Evolutionary conservation across 1,140 invertebrate species (phyloP), one percentile per base, ranked within the genome.

Genomic region (Ylistrum balloti): DNA sequence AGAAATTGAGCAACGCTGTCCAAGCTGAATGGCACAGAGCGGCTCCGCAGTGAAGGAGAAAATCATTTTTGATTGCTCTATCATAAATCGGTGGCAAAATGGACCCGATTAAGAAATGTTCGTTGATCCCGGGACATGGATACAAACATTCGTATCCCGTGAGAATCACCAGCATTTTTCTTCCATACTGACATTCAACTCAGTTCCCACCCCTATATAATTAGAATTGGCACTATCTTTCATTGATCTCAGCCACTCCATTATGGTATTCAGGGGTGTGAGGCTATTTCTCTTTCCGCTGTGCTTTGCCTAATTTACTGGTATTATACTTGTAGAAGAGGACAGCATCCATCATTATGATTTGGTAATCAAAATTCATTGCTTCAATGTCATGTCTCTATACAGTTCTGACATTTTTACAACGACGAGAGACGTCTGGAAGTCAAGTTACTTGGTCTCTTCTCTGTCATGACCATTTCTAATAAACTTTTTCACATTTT

Each of bases 281-380:
- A 74, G 56, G 56, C 56, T 74, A 74, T 5, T n/a, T 38, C 35
- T 7, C 5, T 74, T 28, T 22, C 28, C 56, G 9, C n/a, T n/a
- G 56, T 74, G 56, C 22, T n/a, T 28, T 9, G 56, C 56, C 56
- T 74, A 74, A 74, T 74, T 74, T 74, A 74, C 56, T 74, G 56
- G 56, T 74, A 74, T 74, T 74, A 74, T 74, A 28, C n/a, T 74
- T 1, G 5, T 74, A 5, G 56, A n/a, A 28, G 15, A 48, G 3
- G 56, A 74, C n/a, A 74, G n/a, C 56, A 74, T 74, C 56, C 22
- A 74, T 74, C 56, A 74, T 17, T 7, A 74, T 74, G 56, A 74
- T 74, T 28, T 74, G 56, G 56, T 74, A n/a, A 74, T 74, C 56
- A 74, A 74, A 74, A 74, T 74, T 74, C 56, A 74, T 74, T 74